phyloP scores from a whole-genome alignment of 2,797 vertebrate species.

The Rhincodon typus region DNA sequence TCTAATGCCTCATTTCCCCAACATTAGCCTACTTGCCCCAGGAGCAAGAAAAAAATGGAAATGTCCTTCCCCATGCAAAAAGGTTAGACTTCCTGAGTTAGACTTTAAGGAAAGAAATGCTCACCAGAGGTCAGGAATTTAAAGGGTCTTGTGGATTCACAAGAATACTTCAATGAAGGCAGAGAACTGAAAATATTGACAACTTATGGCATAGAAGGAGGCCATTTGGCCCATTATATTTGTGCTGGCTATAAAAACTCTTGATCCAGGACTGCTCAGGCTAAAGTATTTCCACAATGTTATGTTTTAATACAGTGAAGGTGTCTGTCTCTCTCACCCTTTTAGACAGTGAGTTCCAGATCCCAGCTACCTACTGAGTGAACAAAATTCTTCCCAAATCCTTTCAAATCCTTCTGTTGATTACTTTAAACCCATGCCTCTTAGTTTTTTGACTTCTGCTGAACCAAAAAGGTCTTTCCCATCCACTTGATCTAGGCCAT shows the following conservation, averaged over 20 bases:
- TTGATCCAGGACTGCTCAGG: too few species aligned
- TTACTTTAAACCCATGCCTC: not conserved
- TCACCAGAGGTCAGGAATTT: too few species aligned
- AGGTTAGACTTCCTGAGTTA: too few species aligned
- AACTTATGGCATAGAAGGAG: not conserved
- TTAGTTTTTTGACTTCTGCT: not conserved
- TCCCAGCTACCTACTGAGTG: too few species aligned
- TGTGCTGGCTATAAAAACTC: too few species aligned
- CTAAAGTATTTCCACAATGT: too few species aligned
- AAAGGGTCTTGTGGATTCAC: not conserved
- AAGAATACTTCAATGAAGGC: not conserved
- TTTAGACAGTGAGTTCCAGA: not conserved
- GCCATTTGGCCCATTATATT: too few species aligned
- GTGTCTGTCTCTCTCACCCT: too few species aligned
- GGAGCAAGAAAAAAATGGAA: too few species aligned
- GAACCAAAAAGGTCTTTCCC: not conserved
- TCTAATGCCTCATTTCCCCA: too few species aligned
- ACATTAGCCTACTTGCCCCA: too few species aligned
- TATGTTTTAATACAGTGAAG: not conserved
- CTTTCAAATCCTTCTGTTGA: not conserved
- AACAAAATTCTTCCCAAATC: not conserved
- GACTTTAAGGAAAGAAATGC: not conserved
- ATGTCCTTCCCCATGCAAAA: too few species aligned
- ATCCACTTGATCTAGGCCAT: not conserved
- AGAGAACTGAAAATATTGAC: not conserved